Conservation (phyloP, 2,797 vertebrate genomes). For the Morelia viridis region DNA sequence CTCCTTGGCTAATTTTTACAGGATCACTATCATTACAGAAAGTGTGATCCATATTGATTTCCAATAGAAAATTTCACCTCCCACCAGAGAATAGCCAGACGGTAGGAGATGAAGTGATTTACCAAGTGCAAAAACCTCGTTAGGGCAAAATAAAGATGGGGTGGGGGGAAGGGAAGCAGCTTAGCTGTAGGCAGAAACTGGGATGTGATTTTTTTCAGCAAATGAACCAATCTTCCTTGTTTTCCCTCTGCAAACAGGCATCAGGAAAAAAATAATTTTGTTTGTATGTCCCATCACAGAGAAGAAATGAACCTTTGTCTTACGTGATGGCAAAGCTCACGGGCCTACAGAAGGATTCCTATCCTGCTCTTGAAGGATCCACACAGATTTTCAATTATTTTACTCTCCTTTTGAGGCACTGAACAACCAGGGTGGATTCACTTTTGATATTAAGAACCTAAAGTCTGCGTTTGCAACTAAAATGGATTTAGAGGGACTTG, state of each 20-base stretch:
- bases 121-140: background rate
- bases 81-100: background rate
- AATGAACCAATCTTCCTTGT: background rate
- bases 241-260: background rate
- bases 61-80: slow-evolving; percentile 22
- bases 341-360: background rate
- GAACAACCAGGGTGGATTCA: no score
- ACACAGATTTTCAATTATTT: background rate
- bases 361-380: background rate
- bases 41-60: slow-evolving; percentile 49
- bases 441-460: background rate
- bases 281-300: background rate
- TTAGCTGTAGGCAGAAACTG: background rate
- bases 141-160: background rate
- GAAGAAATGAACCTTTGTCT: background rate
- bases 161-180: background rate
- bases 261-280: background rate
- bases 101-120: background rate
- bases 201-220: background rate
- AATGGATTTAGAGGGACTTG: no score
- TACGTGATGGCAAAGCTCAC: background rate
- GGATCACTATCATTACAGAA: slow-evolving; percentile 28
- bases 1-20: slow-evolving; percentile 39
- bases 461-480: no score
- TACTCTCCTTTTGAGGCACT: no score